A percentile compares a stretch with the other conserved stretches of the same genome.
Evolutionary conservation across 2,888 invertebrate genomes (phyloP).

Genomic region (Chymomyza caudatula): DNA sequence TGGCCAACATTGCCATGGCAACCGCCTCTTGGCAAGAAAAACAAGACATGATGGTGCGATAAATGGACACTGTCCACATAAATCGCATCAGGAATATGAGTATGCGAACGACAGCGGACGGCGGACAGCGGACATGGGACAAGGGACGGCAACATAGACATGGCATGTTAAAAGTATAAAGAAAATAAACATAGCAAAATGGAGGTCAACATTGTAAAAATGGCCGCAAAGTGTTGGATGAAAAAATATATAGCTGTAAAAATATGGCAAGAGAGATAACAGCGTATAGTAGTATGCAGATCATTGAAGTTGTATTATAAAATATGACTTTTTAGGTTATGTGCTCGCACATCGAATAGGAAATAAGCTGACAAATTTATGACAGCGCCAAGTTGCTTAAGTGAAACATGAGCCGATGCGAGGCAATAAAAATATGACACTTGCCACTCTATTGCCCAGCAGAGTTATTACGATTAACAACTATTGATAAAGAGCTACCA

Average conservation of each 20-base stretch:
- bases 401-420: constrained; percentile 49
- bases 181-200: neutral
- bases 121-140: neutral
- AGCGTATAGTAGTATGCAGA: constrained; percentile 42
- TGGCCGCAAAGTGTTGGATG: neutral
- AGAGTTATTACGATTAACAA: neutral
- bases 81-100: constrained; percentile 35
- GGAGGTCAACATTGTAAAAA: constrained; percentile 20
- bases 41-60: constrained; percentile 56
- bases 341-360: constrained; percentile 29
- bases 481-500: neutral
- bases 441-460: neutral
- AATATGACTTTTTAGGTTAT: constrained; percentile 42
- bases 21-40: constrained; percentile 14
- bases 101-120: neutral
- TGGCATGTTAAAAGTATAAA: neutral
- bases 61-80: constrained; percentile 58
- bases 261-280: neutral
- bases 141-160: neutral
- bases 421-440: constrained; percentile 48
- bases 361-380: constrained; percentile 55
- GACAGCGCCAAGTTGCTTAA: constrained; percentile 45
- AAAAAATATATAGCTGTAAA: neutral
- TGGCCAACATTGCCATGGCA: neutral
- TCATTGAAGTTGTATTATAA: constrained; percentile 46